phyloP scores from a whole-genome alignment of 1,140 invertebrate species.

The Caenorhabditis brenneri region DNA sequence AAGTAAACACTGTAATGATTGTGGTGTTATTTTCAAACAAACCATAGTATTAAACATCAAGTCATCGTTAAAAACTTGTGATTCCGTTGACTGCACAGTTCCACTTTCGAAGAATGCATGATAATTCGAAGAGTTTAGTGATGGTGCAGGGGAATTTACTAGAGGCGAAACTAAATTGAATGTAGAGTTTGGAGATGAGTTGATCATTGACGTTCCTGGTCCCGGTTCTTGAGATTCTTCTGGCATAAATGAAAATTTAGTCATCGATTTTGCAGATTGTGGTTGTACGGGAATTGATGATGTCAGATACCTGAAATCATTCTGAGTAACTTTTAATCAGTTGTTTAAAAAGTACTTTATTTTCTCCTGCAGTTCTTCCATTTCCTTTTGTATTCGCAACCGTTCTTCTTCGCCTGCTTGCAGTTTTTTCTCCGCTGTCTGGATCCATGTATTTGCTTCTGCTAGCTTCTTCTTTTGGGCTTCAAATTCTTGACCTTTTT shows the following conservation, averaged over 20 bases:
- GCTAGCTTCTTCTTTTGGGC: background rate
- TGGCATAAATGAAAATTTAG: background rate
- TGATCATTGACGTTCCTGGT: background rate
- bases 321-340: background rate
- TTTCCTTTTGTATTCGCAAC: background rate
- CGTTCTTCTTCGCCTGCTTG: slow-evolving; percentile 20
- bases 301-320: too few species aligned
- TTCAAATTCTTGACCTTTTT: slow-evolving; percentile 19
- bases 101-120: slow-evolving; percentile 3
- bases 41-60: slow-evolving; percentile 11
- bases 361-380: background rate
- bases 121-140: background rate
- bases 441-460: slow-evolving; percentile 11
- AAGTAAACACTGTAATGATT: background rate
- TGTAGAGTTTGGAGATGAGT: background rate
- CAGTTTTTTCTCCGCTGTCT: background rate
- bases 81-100: background rate
- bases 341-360: background rate
- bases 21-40: background rate
- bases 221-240: background rate
- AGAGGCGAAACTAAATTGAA: background rate
- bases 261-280: background rate
- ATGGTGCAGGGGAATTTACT: background rate
- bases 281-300: background rate
- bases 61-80: background rate